phyloP scores from a whole-genome alignment of 2,113 vertebrate species.

The Choloepus hoffmanni region DNA sequence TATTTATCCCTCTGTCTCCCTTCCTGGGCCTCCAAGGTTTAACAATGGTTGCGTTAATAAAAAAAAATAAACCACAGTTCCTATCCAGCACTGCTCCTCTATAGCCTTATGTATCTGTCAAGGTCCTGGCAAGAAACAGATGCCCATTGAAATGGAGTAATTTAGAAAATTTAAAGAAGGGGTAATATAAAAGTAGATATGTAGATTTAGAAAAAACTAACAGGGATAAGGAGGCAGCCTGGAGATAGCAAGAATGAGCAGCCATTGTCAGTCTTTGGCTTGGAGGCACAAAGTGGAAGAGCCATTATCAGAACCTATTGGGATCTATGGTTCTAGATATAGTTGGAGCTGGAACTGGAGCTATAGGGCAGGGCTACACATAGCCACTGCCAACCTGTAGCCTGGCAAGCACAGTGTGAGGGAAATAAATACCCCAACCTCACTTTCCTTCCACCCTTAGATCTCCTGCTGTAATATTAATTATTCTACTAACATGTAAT shows the following conservation, averaged over 20 bases:
- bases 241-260: neutral
- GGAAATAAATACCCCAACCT: neutral
- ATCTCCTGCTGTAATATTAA: neutral
- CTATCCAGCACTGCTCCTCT: neutral
- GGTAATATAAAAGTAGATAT: neutral
- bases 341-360: neutral
- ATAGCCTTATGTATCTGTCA: neutral
- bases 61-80: neutral
- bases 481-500: neutral
- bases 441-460: no score
- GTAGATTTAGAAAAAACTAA: neutral
- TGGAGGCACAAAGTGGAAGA: neutral
- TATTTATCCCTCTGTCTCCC: neutral
- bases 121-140: neutral
- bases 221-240: neutral
- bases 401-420: neutral
- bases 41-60: neutral
- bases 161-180: neutral
- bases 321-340: neutral
- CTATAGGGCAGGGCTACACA: no score
- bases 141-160: neutral
- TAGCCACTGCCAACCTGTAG: neutral
- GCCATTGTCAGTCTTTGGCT: neutral
- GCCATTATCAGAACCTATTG: no score
- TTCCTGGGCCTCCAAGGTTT: neutral